Evolutionary conservation across 53 echinoderm and acorn worm species (phyloP).

Genomic region (Crossaster papposus): DNA sequence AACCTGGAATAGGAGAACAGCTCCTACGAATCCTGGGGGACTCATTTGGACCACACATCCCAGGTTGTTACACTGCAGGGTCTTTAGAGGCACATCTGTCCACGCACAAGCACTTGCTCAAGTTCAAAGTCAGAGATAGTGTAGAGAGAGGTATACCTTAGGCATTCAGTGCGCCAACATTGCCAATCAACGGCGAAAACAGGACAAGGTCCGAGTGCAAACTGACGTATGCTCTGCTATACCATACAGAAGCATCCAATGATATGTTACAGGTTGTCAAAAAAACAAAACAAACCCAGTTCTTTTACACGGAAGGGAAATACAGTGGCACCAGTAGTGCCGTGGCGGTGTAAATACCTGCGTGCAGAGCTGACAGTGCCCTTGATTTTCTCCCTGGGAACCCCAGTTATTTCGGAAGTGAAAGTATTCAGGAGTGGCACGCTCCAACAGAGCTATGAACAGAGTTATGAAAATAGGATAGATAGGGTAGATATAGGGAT

Average conservation of each 20-base stretch:
- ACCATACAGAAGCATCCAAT: background rate
- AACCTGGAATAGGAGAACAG: conserved; percentile 18
- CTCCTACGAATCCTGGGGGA: conserved; percentile 26
- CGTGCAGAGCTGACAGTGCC: conserved; percentile 18
- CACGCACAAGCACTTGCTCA: conserved; percentile 44
- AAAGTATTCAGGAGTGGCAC: conserved; percentile 55
- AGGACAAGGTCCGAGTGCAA: conserved; percentile 12
- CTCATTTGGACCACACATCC: conserved; percentile 58
- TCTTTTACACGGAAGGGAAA: conserved; percentile 54
- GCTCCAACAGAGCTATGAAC: conserved; percentile 51
- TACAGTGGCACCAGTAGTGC: conserved; percentile 6
- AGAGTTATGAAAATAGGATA: conserved; percentile 51
- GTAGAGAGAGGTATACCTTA: background rate
- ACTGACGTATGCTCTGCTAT: background rate
- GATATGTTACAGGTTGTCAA: conserved; percentile 49
- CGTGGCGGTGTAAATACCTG: background rate
- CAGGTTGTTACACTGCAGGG: background rate
- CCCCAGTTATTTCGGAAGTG: conserved; percentile 51
- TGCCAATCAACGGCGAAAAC: background rate
- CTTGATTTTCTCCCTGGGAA: conserved; percentile 39
- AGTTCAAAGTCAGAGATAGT: conserved; percentile 32
- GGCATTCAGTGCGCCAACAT: background rate
- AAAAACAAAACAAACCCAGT: conserved; percentile 25
- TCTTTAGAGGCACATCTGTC: conserved; percentile 24
- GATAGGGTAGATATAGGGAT: conserved; percentile 36